Conservation (phyloP, 1,140 invertebrate genomes). For the Drosophila parvula region DNA sequence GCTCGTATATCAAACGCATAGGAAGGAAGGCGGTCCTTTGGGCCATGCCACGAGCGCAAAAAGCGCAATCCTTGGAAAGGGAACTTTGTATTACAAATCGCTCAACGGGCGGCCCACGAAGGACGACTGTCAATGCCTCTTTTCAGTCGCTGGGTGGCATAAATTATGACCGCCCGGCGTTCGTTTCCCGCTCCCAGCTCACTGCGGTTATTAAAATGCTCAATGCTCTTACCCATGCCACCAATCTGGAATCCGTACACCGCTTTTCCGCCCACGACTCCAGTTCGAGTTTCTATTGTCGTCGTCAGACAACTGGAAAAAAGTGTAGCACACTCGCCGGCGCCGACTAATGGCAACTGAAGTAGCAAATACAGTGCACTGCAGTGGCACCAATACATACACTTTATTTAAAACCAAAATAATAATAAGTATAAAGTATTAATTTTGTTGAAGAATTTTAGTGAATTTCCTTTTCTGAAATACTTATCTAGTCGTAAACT, state of each 20-base stretch:
- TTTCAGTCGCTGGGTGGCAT: slow-evolving; percentile 73
- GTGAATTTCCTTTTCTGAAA: no score
- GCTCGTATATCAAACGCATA: slow-evolving; percentile 68
- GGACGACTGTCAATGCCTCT: slow-evolving; percentile 60
- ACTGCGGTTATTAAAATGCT: slow-evolving; percentile 80
- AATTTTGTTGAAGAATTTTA: not conserved
- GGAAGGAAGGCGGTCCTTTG: slow-evolving; percentile 32
- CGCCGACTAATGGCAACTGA: slow-evolving; percentile 78
- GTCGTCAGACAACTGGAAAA: slow-evolving; percentile 63
- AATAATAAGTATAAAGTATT: not conserved
- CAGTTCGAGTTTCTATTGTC: slow-evolving; percentile 42
- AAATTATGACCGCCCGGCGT: slow-evolving; percentile 69
- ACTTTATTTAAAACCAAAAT: no score
- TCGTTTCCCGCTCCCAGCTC: slow-evolving; percentile 13
- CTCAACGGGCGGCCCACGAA: slow-evolving; percentile 63
- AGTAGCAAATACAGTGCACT: slow-evolving; percentile 57
- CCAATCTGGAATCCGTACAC: slow-evolving; percentile 4
- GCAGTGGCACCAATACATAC: no score
- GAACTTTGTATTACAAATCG: slow-evolving; percentile 79
- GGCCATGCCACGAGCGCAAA: slow-evolving; percentile 40
- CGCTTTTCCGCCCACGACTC: slow-evolving; percentile 35
- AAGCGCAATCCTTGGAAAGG: slow-evolving; percentile 56
- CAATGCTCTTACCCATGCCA: slow-evolving; percentile 75
- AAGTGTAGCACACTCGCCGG: slow-evolving; percentile 75
- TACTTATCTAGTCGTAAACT: no score